Percentiles rank a stretch among this genome's conserved stretches.
These are phyloP conservation scores for Acrocephalus kingi DNA, from an alignment of 2,113 vertebrate genomes.

Conservation along the genomic window DNA sequence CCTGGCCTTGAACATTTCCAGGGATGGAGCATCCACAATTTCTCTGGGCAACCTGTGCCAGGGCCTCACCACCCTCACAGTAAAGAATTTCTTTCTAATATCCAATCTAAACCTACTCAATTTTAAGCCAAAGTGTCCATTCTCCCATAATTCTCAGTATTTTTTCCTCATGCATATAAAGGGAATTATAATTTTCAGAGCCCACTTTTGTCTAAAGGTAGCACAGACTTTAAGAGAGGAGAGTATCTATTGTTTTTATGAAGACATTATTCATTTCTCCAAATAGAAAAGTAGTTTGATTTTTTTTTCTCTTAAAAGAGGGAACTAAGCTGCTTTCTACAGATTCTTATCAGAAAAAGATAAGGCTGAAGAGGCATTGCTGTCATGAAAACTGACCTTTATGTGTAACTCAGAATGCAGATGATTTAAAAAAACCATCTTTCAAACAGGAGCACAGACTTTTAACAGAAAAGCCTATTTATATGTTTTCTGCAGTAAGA, in stretches of 20 bases:
- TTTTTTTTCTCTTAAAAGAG: not conserved
- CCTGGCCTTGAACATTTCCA: not conserved
- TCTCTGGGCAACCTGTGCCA: not conserved
- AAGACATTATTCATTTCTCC: not conserved
- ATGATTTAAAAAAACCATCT: not conserved
- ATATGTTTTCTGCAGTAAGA: not conserved
- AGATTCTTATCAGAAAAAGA: constrained; percentile 13
- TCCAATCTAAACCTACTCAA: not conserved
- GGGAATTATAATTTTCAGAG: not conserved
- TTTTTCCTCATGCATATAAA: not conserved
- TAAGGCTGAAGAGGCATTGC: not conserved
- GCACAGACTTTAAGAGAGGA: not conserved
- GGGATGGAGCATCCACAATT: not conserved
- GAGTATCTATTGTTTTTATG: not conserved
- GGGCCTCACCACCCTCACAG: not conserved
- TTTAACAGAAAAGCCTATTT: not conserved
- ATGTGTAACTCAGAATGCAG: not conserved
- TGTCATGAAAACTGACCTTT: not conserved
- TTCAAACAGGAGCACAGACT: not conserved
- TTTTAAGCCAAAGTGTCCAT: not conserved
- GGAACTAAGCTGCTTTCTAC: not conserved
- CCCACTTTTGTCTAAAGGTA: not conserved
- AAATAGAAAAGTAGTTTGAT: not conserved
- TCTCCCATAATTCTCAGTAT: not conserved
- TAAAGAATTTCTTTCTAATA: not conserved